Percentiles rank a stretch among this genome's conserved stretches.
Evolutionary conservation across 2,113 vertebrate species (phyloP).

Genomic region (Halichoerus grypus): DNA sequence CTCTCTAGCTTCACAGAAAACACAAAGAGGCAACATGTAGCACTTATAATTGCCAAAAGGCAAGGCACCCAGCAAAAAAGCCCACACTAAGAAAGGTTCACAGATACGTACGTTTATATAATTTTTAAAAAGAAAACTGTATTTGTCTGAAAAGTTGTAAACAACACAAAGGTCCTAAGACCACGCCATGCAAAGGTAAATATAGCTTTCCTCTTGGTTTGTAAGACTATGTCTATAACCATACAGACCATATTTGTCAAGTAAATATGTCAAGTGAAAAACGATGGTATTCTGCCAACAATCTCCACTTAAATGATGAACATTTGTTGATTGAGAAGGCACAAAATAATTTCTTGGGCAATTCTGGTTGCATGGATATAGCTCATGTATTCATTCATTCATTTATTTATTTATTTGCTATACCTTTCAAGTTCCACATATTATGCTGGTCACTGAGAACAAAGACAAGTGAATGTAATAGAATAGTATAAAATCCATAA

Average conservation of each 20-base stretch:
- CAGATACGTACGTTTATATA: neutral
- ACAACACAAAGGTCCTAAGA: neutral
- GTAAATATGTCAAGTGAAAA: neutral
- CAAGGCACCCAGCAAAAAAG: neutral
- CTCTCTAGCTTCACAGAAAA: slow-evolving; percentile 76
- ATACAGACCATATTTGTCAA: neutral
- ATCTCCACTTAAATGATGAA: neutral
- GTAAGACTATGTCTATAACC: neutral
- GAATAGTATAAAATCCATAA: neutral
- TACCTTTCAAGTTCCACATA: neutral
- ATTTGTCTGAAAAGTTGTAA: neutral
- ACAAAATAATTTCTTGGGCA: neutral
- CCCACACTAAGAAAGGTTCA: neutral
- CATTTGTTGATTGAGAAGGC: neutral
- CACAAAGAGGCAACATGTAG: neutral
- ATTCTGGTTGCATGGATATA: neutral
- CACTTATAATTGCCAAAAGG: neutral
- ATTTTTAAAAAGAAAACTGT: neutral
- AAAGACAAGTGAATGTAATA: neutral
- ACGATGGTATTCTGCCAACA: neutral
- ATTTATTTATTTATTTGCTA: neutral
- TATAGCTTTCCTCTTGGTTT: neutral
- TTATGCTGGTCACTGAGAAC: neutral
- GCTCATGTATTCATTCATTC: neutral
- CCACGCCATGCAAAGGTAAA: neutral